These are phyloP conservation scores for Morpho deidamia DNA, from an alignment of 2,888 invertebrate species.

Conservation along the genomic window DNA sequence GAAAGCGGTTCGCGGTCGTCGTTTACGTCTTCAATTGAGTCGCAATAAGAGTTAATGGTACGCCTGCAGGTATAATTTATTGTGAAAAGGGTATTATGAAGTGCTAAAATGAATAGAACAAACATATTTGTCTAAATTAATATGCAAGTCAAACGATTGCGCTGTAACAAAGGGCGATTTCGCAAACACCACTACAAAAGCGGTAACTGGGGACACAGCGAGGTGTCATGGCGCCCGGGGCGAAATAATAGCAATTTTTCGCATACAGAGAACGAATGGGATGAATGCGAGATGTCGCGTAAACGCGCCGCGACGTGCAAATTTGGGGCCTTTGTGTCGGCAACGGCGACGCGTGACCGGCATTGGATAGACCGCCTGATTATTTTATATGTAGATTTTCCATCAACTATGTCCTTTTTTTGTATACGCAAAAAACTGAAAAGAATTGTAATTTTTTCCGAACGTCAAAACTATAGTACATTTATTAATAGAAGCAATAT, in stretches of 20 bases:
- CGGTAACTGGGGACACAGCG: slow-evolving; percentile 25
- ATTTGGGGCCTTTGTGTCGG: slow-evolving; percentile 72
- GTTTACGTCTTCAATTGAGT: too few relatives aligned
- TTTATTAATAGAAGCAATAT: too few relatives aligned
- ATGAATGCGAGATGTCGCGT: slow-evolving; percentile 71
- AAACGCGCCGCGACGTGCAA: slow-evolving; percentile 74
- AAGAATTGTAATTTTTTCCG: too few relatives aligned
- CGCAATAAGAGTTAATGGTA: too few relatives aligned
- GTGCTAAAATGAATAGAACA: too few relatives aligned
- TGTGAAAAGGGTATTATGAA: too few relatives aligned
- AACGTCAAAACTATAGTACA: too few relatives aligned
- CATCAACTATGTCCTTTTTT: not conserved
- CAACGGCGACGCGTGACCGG: slow-evolving; percentile 60
- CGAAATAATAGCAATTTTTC: slow-evolving; percentile 71
- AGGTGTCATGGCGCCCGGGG: slow-evolving; percentile 52
- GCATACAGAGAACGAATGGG: slow-evolving; percentile 62
- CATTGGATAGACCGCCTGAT: slow-evolving; percentile 37
- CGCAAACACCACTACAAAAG: slow-evolving; percentile 19
- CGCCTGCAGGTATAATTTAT: too few relatives aligned
- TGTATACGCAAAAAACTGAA: not conserved
- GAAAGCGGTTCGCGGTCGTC: too few relatives aligned
- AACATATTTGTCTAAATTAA: too few relatives aligned
- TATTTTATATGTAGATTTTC: slow-evolving; percentile 10
- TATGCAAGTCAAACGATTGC: not conserved
- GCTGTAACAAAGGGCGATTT: not conserved